These are phyloP conservation scores for Tympanuchus pallidicinctus DNA, from an alignment of 2,113 vertebrate genomes.

Conservation along the genomic window DNA sequence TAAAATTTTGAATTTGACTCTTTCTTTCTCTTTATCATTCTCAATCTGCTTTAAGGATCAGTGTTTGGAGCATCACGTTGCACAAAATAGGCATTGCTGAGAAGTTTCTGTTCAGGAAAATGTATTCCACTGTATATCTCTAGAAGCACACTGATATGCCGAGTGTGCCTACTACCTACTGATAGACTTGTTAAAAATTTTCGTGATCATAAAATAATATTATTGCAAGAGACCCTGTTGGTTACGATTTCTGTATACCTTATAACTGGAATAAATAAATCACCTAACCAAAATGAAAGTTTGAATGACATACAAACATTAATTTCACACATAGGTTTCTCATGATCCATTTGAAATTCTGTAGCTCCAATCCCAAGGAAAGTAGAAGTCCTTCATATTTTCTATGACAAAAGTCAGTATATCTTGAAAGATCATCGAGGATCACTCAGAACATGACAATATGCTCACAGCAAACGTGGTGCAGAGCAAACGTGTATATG, in stretches of 20 bases:
- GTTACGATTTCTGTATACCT: background rate
- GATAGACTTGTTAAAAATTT: background rate
- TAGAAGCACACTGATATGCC: background rate
- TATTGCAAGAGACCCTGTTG: background rate
- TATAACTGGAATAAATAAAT: background rate
- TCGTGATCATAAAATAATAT: background rate
- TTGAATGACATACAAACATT: background rate
- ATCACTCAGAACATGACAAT: background rate
- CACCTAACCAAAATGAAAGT: background rate
- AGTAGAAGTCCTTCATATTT: background rate
- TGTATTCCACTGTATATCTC: background rate
- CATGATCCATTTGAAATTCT: background rate
- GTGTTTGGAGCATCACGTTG: background rate
- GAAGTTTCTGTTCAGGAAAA: background rate
- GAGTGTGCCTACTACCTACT: background rate
- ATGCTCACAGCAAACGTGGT: background rate
- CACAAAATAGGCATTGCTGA: background rate
- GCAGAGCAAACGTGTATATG: background rate
- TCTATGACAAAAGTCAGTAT: background rate
- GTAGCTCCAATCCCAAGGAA: background rate
- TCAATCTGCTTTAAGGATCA: background rate
- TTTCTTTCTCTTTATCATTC: background rate
- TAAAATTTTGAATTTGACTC: background rate
- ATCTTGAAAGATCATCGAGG: background rate
- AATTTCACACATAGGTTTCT: background rate